Evolutionary conservation across 2,113 vertebrate species (phyloP).

Genomic region (Nyctibius bracteatus): DNA sequence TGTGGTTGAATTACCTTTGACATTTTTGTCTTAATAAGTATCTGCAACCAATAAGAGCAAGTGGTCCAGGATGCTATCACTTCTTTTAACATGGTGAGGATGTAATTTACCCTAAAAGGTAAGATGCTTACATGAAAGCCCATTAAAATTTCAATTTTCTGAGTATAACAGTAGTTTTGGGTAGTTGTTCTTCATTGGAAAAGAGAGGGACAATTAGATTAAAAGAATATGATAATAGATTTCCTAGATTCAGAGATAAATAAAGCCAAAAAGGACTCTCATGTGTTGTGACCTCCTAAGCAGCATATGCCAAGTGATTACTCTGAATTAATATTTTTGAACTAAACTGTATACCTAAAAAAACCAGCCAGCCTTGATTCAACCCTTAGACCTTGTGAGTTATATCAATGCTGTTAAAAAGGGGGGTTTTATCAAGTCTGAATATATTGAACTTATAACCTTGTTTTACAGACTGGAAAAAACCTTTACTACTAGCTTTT

Average conservation of each 20-base stretch:
- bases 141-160: not conserved
- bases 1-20: not conserved
- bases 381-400: not conserved
- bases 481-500: not conserved
- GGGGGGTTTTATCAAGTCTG: not conserved
- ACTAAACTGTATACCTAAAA: not conserved
- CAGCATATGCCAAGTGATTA: not conserved
- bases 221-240: not conserved
- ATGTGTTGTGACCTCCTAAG: not conserved
- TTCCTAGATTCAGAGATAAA: not conserved
- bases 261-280: not conserved
- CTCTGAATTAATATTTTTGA: not conserved
- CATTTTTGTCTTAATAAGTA: not conserved
- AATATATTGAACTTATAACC: not conserved
- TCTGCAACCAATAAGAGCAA: not conserved
- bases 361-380: not conserved
- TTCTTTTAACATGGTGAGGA: not conserved
- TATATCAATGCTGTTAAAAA: not conserved
- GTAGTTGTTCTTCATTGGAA: not conserved
- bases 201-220: not conserved
- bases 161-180: not conserved
- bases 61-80: not conserved
- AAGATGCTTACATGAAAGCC: not conserved
- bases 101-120: not conserved
- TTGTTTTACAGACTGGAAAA: not conserved